Percentiles rank a stretch among this genome's conserved stretches.
phyloP scores from a whole-genome alignment of 2,113 vertebrate genomes.

The Spermophilus dauricus region DNA sequence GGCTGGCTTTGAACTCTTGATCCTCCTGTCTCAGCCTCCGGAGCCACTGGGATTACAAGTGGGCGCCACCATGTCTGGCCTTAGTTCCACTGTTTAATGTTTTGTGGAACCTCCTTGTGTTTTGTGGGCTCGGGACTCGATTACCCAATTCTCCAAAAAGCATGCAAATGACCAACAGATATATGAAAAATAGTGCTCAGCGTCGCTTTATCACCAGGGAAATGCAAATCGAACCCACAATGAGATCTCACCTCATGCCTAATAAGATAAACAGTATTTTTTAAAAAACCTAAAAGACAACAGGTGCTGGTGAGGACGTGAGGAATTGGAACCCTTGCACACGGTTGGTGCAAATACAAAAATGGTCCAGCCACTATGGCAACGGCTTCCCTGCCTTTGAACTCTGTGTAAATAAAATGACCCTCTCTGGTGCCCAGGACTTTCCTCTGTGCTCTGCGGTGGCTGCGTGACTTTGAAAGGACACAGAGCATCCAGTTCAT shows the following conservation, averaged over 20 bases:
- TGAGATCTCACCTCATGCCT: neutral
- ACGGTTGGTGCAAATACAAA: neutral
- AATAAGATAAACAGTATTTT: neutral
- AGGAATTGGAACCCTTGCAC: neutral
- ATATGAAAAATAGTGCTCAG: neutral
- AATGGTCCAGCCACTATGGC: fast-evolving
- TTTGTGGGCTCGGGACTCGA: neutral
- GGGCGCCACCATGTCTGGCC: no score
- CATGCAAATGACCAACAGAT: neutral
- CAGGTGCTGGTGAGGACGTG: neutral
- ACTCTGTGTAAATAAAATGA: neutral
- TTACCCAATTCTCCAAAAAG: neutral
- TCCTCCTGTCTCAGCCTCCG: no score
- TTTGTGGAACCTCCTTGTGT: neutral
- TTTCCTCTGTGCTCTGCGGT: neutral
- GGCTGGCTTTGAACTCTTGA: no score
- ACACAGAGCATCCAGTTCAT: neutral
- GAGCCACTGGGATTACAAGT: no score
- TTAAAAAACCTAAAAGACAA: neutral
- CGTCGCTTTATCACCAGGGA: neutral
- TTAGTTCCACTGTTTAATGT: neutral
- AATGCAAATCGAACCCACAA: neutral
- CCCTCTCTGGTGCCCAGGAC: neutral
- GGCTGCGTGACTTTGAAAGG: neutral
- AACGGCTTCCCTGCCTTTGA: neutral